Evolutionary conservation across 2,797 vertebrate species (phyloP), one percentile per base, ranked within the genome.

Genomic region (Chanos chanos): DNA sequence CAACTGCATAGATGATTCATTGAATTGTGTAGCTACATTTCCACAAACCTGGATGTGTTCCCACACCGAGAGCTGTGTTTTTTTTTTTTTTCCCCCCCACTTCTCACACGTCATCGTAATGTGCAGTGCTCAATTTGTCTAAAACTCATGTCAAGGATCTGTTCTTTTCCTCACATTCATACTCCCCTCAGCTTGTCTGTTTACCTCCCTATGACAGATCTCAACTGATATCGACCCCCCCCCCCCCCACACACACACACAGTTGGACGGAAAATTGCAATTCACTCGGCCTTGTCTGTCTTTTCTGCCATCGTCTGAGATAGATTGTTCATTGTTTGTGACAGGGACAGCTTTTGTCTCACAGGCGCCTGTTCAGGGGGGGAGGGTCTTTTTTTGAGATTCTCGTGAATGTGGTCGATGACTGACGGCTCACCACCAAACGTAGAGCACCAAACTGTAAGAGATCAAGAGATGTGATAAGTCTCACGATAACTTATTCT

Each of bases 251-350:
- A 24, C 33, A 61, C 27, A 76, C 71, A 75, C 75, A 87, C 76
- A 73, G 61, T 33, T 58, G 58, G 66, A 66, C 36, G 67, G 64
- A 74, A 76, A 84, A 80, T 77, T 85, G 76, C 80, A 84, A 85
- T 82, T 82, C 81, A 76, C 79, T 81, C 56, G 63, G 74, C 73
- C 67, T 71, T 71, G 45, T 66, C 41, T 74, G 66, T 77, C 80
- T 83, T 83, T 74, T 83, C 68, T 69, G 66, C 70, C 70, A 76
- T 80, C 83, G 59, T 77, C 48, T 44, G 78, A 82, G 84, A 86
- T 85, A 82, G 86, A 89, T 89, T 89, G 87, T 88, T 84, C 86
- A 87, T 90, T 91, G 89, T 91, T 86, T 73, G 76, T 75, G 80
- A 86, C 80, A 86, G 80, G 73, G 74, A 82, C 81, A 48, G 66